These are phyloP conservation scores for Orientallactaga bullata DNA, from an alignment of 2,113 vertebrate species.

Conservation along the genomic window DNA sequence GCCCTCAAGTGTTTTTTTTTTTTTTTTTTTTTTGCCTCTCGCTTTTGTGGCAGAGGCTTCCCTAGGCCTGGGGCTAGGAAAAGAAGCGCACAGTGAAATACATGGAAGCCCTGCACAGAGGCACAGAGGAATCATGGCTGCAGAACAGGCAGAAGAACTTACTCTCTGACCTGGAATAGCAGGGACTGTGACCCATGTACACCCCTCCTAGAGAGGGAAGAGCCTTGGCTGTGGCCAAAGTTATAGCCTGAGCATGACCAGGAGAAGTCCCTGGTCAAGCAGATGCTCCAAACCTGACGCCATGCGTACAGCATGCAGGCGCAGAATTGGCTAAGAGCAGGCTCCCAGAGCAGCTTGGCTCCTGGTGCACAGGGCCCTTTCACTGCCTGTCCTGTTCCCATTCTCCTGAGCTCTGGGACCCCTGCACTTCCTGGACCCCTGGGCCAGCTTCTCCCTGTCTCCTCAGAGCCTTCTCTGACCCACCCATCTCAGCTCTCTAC, in stretches of 20 bases:
- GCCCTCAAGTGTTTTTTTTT: no score
- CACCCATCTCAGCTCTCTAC: rapidly evolving
- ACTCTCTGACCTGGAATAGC: background rate
- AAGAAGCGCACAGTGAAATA: background rate
- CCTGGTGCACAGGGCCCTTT: rapidly evolving
- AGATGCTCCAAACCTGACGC: background rate
- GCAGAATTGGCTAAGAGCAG: background rate
- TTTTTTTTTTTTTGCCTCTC: background rate
- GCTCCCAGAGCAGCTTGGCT: background rate
- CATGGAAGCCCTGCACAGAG: background rate
- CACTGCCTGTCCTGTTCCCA: rapidly evolving
- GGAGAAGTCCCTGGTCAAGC: background rate
- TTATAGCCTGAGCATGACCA: background rate
- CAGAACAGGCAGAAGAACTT: background rate
- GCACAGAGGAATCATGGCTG: background rate
- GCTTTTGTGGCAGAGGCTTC: background rate
- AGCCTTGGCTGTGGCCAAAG: background rate
- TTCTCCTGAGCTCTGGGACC: no score
- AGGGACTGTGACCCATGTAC: background rate
- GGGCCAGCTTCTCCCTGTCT: background rate
- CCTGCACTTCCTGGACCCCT: background rate
- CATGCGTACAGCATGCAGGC: background rate
- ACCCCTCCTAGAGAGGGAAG: background rate
- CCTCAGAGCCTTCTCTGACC: background rate
- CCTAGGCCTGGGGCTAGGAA: no score